Evolutionary conservation across 2,888 invertebrate genomes (phyloP).

Genomic region (Drosophila buzzatii): DNA sequence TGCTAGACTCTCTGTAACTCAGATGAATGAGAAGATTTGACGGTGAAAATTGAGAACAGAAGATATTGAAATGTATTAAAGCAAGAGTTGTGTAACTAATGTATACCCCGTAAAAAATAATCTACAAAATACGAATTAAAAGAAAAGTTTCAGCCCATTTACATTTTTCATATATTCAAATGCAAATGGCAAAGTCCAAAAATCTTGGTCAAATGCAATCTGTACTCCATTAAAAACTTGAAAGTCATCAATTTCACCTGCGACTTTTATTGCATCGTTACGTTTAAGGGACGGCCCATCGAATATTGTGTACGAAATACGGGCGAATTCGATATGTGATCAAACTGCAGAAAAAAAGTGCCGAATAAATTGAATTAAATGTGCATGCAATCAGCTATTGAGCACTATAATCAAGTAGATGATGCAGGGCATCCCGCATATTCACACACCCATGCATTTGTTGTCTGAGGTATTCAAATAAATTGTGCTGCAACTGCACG

Average conservation of each 20-base stretch:
- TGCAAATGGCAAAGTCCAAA: neutral
- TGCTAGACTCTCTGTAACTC: neutral
- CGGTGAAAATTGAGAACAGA: too few species aligned
- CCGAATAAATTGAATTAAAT: constrained; percentile 70
- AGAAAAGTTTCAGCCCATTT: too few species aligned
- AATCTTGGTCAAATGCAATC: neutral
- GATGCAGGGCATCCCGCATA: constrained; percentile 7
- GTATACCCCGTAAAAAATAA: neutral
- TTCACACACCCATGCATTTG: neutral
- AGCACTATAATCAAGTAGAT: constrained; percentile 32
- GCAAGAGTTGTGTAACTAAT: neutral
- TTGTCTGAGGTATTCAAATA: constrained; percentile 32
- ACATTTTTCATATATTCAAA: too few species aligned
- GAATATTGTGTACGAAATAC: constrained; percentile 44
- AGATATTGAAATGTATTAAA: neutral
- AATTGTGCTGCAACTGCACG: constrained; percentile 39
- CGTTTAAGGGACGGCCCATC: constrained; percentile 34
- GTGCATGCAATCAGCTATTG: constrained; percentile 55
- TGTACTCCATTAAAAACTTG: constrained; percentile 35
- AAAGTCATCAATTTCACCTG: constrained; percentile 3
- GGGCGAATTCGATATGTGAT: neutral
- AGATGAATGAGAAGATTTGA: neutral
- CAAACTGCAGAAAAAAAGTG: constrained; percentile 16
- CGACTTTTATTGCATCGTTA: constrained; percentile 18
- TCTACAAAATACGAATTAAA: too few species aligned